Conservation (phyloP, 2,888 invertebrate species). For the Romanomermis culicivorax region DNA sequence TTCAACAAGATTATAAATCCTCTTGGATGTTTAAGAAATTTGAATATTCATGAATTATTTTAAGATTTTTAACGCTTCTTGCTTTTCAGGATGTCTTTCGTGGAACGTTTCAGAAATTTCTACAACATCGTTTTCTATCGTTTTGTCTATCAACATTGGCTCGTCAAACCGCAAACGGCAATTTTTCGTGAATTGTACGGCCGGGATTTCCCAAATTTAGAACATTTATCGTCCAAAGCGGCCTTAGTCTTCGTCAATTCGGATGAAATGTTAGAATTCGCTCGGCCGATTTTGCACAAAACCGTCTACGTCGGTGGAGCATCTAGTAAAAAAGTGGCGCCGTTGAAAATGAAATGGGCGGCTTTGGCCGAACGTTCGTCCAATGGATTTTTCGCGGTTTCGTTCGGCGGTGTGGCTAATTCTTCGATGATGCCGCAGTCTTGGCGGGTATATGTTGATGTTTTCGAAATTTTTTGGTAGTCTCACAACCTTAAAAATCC, state of each 20-base stretch:
- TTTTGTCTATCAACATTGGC: background rate
- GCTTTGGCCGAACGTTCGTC: slow-evolving; percentile 14
- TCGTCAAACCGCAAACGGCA: slow-evolving; percentile 12
- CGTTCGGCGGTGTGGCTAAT: slow-evolving; percentile 17
- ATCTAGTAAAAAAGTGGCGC: slow-evolving; percentile 7
- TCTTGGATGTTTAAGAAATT: no score
- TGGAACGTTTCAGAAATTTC: background rate
- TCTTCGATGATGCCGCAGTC: slow-evolving; percentile 12
- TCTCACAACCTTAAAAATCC: no score
- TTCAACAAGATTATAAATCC: no score
- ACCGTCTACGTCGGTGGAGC: slow-evolving; percentile 18
- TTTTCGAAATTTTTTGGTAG: background rate
- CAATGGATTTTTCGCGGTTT: slow-evolving; percentile 16
- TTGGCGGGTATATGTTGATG: background rate
- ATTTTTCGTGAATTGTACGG: slow-evolving; percentile 18
- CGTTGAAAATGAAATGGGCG: background rate
- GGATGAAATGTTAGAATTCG: slow-evolving; percentile 18
- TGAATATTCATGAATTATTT: no score
- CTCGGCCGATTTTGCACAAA: slow-evolving; percentile 16
- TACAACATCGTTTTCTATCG: background rate
- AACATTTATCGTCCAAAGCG: slow-evolving; percentile 14
- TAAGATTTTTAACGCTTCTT: no score
- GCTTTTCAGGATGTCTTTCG: background rate
- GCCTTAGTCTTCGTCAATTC: slow-evolving; percentile 17
- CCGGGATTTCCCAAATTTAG: slow-evolving; percentile 15